phyloP scores from a whole-genome alignment of 2,888 invertebrate species.

The Trichopoda pennipes region DNA sequence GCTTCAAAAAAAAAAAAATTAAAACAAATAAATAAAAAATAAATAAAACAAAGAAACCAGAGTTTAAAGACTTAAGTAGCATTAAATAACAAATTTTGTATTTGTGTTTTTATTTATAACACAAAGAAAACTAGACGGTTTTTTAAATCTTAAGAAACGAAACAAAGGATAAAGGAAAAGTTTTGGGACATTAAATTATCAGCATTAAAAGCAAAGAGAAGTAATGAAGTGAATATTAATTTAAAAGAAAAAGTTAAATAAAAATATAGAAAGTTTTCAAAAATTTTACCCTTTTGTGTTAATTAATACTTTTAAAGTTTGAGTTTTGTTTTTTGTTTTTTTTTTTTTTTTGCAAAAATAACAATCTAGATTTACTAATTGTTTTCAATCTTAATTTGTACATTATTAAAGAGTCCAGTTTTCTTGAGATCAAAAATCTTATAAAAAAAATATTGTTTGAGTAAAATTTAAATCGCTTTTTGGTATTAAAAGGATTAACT shows the following conservation, averaged over 20 bases:
- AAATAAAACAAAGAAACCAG: neutral
- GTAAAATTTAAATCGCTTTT: slow-evolving; percentile 32
- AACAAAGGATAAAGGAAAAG: slow-evolving; percentile 12
- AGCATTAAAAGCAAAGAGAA: neutral
- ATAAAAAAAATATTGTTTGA: slow-evolving; percentile 3
- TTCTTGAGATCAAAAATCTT: neutral
- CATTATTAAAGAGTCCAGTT: neutral
- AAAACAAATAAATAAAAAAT: neutral
- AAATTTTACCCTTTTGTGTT: slow-evolving; percentile 21
- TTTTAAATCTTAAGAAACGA: slow-evolving; percentile 8
- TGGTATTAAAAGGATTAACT: slow-evolving; percentile 60
- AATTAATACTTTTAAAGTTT: slow-evolving; percentile 40
- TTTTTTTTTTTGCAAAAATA: neutral
- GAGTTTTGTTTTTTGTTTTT: too few relatives aligned
- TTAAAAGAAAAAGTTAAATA: neutral
- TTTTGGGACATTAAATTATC: slow-evolving; percentile 27
- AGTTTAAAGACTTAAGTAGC: slow-evolving; percentile 12
- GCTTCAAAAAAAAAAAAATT: neutral
- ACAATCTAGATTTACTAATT: neutral
- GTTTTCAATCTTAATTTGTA: neutral
- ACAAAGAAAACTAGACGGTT: neutral
- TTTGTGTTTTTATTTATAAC: too few relatives aligned
- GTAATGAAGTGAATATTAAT: slow-evolving; percentile 9
- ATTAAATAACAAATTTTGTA: neutral
- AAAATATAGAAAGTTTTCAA: slow-evolving; percentile 12